Base-by-base conservation (phyloP, 1,140 invertebrate species). In the Parapsyche elsis region DNA sequence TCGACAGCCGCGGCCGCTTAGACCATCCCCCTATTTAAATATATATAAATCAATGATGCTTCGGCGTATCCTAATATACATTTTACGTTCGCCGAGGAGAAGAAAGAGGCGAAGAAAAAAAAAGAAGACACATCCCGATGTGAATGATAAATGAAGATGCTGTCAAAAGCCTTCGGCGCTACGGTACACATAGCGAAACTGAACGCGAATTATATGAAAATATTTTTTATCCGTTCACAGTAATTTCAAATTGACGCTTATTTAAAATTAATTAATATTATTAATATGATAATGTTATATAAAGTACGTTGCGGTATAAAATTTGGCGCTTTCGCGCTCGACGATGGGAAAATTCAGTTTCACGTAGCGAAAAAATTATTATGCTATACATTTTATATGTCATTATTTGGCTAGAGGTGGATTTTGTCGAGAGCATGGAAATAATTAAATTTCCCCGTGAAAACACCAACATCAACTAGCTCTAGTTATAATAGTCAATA, bases 1-100 rank as follows among this genome's bases (percentile, higher is more conserved):
- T 73, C 71, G 71, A 73, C 71, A 73, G 71, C 38, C 45, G 16
- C 23, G 21, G 67, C 67, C 67, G 67, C 67, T 49, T 46, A 73
- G 71, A 73, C 21, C 64, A 38, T 46, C 45, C 71, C 30, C 19
- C 61, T 16, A 73, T 73, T 73, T 73, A 73, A 73, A 73, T 73
- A 49, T 46, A 73, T 73, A 73, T 73, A 73, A 73, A 73, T 73
- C 71, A 73, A 73, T 73, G 38, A 73, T 21, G 38, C 38, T 73
- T 73, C 44, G 45, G 45, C 71, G 71, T 73, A 73, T 49, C 71
- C 71, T 46, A 73, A 73, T 73, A 73, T 49, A 73, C 71, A 73
- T 73, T 73, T 73, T 73, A 16, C 71, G 19, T 73, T 46, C 24
- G 71, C 21, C 12, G 16, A 46, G 0, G n/a, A 45, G 71, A 45